These are phyloP conservation scores for Calonectris borealis DNA, from an alignment of 2,113 vertebrate genomes.

Conservation along the genomic window DNA sequence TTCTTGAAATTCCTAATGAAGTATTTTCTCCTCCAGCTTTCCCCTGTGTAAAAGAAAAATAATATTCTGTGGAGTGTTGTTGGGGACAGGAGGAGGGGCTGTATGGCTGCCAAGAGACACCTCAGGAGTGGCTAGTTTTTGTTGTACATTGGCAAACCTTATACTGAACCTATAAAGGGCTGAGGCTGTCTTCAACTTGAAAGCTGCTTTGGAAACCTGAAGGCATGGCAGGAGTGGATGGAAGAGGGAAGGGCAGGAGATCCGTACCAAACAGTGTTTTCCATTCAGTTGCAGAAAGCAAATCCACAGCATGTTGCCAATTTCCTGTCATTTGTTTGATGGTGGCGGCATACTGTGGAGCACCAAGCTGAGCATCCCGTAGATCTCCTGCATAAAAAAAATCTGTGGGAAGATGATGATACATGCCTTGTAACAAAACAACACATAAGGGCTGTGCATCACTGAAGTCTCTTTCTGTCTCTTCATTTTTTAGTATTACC, in stretches of 20 bases:
- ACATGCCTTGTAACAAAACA: constrained; percentile 46
- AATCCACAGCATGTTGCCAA: constrained; percentile 7
- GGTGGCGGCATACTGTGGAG: background rate
- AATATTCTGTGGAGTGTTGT: background rate
- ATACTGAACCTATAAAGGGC: background rate
- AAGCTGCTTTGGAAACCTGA: background rate
- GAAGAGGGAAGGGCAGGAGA: background rate
- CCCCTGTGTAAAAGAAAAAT: background rate
- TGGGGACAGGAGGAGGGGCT: background rate
- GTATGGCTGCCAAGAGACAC: background rate
- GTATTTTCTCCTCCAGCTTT: background rate
- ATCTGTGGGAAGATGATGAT: constrained; percentile 33
- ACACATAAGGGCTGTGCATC: background rate
- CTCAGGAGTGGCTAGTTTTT: background rate
- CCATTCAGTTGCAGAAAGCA: constrained; percentile 11
- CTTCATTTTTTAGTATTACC: constrained; percentile 27
- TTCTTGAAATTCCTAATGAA: background rate
- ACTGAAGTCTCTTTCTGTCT: background rate
- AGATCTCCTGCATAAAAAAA: constrained; percentile 38
- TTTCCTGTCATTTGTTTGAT: constrained; percentile 28
- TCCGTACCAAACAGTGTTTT: background rate
- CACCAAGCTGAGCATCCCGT: constrained; percentile 10
- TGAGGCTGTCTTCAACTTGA: background rate
- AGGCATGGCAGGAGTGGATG: background rate
- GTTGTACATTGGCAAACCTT: background rate